phyloP scores from a whole-genome alignment of 2,113 vertebrate genomes.

The Rousettus leschenaultii region DNA sequence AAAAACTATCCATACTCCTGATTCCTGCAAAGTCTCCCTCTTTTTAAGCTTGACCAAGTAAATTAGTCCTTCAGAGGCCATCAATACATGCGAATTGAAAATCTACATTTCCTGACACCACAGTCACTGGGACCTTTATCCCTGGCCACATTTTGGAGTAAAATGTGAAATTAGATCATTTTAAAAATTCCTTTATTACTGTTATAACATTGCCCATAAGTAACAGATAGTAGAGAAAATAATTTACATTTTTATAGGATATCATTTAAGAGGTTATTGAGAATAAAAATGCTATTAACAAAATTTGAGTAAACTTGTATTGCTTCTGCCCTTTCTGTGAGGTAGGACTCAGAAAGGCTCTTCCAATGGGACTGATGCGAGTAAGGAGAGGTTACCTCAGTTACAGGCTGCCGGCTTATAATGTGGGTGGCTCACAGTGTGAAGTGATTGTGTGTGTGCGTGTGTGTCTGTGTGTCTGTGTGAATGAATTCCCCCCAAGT shows the following conservation, averaged over 20 bases:
- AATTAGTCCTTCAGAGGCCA: neutral
- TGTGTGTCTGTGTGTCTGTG: neutral
- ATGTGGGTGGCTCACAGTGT: neutral
- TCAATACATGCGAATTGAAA: neutral
- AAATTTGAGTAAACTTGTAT: neutral
- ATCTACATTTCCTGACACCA: neutral
- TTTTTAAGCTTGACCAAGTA: neutral
- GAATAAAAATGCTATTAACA: conserved; percentile 25
- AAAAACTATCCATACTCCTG: neutral
- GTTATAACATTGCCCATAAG: conserved; percentile 6
- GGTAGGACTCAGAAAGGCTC: neutral
- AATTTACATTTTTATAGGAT: conserved; percentile 45
- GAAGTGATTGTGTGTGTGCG: neutral
- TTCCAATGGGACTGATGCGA: neutral
- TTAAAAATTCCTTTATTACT: conserved; percentile 10
- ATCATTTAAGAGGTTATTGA: neutral
- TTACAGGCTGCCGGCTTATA: neutral
- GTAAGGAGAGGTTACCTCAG: neutral
- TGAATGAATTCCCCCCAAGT: neutral
- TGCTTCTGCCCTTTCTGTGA: conserved; percentile 2
- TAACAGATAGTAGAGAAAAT: conserved; percentile 17
- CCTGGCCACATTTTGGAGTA: neutral
- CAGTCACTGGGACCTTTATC: neutral
- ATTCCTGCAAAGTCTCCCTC: neutral
- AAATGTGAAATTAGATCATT: conserved; percentile 34